phyloP scores from a whole-genome alignment of 2,888 invertebrate species.

The Limnephilus auricula region DNA sequence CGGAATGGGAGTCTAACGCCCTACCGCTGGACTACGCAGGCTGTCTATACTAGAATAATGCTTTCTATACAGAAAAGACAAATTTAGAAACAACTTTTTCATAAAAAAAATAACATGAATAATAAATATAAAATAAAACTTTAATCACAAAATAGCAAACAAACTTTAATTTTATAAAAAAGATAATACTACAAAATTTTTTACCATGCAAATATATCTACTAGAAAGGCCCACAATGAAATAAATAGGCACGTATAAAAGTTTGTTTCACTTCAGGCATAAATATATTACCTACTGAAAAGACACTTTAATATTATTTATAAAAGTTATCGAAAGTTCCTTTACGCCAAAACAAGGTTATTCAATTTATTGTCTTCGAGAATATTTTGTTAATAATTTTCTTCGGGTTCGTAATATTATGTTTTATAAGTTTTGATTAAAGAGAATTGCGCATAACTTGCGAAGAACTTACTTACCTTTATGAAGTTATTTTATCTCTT shows the following conservation, averaged over 20 bases:
- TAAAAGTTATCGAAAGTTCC: neutral
- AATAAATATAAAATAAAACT: no score
- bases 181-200: neutral
- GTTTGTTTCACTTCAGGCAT: neutral
- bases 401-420: neutral
- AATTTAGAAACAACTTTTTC: no score
- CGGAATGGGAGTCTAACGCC: no score
- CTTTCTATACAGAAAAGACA: neutral
- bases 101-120: no score
- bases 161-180: no score
- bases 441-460: neutral
- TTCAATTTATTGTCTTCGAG: neutral
- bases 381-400: neutral
- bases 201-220: neutral
- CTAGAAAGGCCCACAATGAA: neutral
- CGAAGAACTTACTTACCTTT: neutral
- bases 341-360: neutral
- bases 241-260: neutral
- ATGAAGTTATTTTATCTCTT: neutral
- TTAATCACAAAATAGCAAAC: no score
- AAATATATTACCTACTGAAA: neutral
- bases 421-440: neutral
- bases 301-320: neutral
- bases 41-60: no score
- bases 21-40: no score